A percentile compares a stretch with the other conserved stretches of the same genome.
Evolutionary conservation across 2,888 invertebrate genomes (phyloP).

Genomic region (Drosophila mayaguana): DNA sequence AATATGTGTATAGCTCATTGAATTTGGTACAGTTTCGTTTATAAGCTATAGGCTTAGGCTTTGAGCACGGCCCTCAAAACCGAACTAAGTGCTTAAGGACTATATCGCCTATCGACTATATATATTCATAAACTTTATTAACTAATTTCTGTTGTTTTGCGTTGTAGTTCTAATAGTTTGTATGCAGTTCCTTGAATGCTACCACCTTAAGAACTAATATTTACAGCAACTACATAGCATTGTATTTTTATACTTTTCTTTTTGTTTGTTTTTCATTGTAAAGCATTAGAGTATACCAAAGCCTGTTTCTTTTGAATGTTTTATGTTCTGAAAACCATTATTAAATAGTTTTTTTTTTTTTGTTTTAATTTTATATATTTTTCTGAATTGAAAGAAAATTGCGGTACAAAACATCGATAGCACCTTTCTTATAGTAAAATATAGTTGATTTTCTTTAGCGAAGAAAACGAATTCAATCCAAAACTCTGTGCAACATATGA

Average conservation of each 20-base stretch:
- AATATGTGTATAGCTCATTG: constrained; percentile 62
- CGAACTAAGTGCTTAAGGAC: constrained; percentile 42
- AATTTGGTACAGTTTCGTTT: constrained; percentile 65
- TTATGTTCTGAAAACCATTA: constrained; percentile 67
- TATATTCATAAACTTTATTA: constrained; percentile 11
- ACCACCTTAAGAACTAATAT: constrained; percentile 58
- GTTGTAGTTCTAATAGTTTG: constrained; percentile 62
- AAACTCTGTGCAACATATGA: constrained; percentile 46
- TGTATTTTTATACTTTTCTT: constrained; percentile 20
- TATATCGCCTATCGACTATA: constrained; percentile 13
- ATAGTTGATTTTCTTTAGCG: constrained; percentile 2
- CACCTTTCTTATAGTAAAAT: constrained; percentile 59
- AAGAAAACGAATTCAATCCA: constrained; percentile 22
- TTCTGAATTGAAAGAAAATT: constrained; percentile 26
- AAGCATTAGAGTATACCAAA: constrained; percentile 86
- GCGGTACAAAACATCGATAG: constrained; percentile 68
- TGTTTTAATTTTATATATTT: background rate
- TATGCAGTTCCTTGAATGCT: constrained; percentile 61
- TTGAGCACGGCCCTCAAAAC: constrained; percentile 48
- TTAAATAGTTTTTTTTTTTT: constrained; percentile 10
- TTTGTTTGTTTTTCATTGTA: constrained; percentile 70
- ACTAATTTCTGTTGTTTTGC: constrained; percentile 67
- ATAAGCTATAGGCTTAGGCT: constrained; percentile 49
- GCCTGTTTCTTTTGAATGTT: constrained; percentile 79
- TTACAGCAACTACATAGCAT: constrained; percentile 61